These are phyloP conservation scores for Diploptera punctata DNA, from an alignment of 2,888 invertebrate species.

Conservation along the genomic window DNA sequence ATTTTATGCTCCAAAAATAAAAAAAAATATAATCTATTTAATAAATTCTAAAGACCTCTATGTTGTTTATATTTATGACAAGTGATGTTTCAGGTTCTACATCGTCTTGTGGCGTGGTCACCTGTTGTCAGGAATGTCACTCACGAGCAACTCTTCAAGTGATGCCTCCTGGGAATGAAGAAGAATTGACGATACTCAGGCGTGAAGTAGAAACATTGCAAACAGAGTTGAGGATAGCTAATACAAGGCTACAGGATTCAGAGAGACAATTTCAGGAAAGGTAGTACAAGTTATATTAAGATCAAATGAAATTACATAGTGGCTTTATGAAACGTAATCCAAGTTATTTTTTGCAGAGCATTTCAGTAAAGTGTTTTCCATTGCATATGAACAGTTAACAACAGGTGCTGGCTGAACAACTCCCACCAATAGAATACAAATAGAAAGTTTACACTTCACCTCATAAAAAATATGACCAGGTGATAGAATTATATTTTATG, in stretches of 20 bases:
- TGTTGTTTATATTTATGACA: neutral
- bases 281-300: too few species aligned
- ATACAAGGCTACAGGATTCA: conserved; percentile 54
- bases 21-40: neutral
- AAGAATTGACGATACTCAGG: conserved; percentile 50
- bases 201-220: conserved; percentile 55
- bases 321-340: too few species aligned
- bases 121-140: conserved; percentile 46
- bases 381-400: too few species aligned
- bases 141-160: conserved; percentile 44
- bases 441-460: too few species aligned
- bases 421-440: too few species aligned
- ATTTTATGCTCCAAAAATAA: neutral
- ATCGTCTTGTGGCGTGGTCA: conserved; percentile 36
- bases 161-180: conserved; percentile 43
- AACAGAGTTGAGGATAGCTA: conserved; percentile 55
- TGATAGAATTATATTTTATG: too few species aligned
- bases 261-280: conserved; percentile 55
- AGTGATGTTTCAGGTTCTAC: conserved; percentile 34
- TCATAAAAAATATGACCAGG: too few species aligned
- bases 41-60: neutral
- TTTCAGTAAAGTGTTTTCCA: too few species aligned
- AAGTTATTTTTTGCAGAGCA: too few species aligned
- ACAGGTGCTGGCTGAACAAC: too few species aligned
- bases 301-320: too few species aligned